Evolutionary conservation across 2,797 vertebrate genomes (phyloP).

Genomic region (Atherinosoma microstoma): DNA sequence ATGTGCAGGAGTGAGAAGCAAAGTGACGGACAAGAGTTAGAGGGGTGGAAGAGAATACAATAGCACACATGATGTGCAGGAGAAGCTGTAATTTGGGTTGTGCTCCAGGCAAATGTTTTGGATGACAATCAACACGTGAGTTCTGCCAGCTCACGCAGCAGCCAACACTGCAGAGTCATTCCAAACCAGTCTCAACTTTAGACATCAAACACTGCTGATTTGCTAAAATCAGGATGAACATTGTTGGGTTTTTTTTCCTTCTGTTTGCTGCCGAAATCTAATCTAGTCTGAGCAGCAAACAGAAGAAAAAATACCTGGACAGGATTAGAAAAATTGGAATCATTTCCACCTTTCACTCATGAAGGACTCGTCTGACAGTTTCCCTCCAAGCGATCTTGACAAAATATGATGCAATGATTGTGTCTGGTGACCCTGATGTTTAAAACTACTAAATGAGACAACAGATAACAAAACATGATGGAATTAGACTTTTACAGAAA

Average conservation of each 20-base stretch:
- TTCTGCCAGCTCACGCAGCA: conserved; percentile 7
- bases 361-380: no score
- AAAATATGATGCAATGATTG: not conserved
- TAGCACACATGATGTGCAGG: conserved; percentile 24
- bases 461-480: not conserved
- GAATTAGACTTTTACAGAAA: not conserved
- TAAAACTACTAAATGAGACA: not conserved
- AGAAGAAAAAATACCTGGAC: not conserved
- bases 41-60: conserved; percentile 31
- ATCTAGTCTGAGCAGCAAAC: not conserved
- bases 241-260: not conserved
- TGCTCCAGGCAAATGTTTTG: conserved; percentile 6
- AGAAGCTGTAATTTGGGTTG: conserved; percentile 25
- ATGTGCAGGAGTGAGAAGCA: conserved; percentile 50
- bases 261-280: not conserved
- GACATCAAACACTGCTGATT: not conserved
- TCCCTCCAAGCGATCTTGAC: not conserved
- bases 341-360: no score
- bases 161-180: not conserved
- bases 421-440: not conserved
- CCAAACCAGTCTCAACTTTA: not conserved
- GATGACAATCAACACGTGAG: conserved; percentile 11
- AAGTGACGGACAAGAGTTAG: conserved; percentile 39
- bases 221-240: not conserved
- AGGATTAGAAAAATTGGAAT: no score